phyloP scores from a whole-genome alignment of 2,113 vertebrate genomes.

The Numida meleagris region DNA sequence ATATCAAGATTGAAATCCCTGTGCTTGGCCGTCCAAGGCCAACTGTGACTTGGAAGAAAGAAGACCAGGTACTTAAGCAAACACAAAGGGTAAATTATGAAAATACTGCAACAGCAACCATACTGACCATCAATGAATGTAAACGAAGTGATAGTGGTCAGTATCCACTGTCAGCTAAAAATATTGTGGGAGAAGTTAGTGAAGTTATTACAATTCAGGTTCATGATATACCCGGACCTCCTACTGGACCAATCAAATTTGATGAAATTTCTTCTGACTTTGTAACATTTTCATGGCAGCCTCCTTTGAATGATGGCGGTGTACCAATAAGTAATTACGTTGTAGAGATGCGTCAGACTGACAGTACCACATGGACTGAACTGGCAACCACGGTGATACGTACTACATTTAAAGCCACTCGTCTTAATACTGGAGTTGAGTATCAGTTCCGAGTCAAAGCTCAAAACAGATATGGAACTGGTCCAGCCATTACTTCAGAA shows the following conservation, averaged over 20 bases:
- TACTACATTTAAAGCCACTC: slow-evolving; percentile 92
- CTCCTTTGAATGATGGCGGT: slow-evolving; percentile 95
- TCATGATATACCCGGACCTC: slow-evolving; percentile 95
- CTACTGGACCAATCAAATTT: slow-evolving; percentile 93
- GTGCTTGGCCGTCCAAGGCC: slow-evolving; percentile 93
- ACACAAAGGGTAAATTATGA: slow-evolving; percentile 91
- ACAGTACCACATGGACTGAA: slow-evolving; percentile 91
- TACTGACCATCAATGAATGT: slow-evolving; percentile 91
- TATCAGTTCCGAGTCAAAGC: slow-evolving; percentile 98
- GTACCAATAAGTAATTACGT: slow-evolving; percentile 96
- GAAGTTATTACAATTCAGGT: slow-evolving; percentile 90
- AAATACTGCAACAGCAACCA: slow-evolving; percentile 88
- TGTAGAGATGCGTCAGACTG: slow-evolving; percentile 93
- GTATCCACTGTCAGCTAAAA: slow-evolving; percentile 91
- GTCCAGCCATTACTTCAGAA: slow-evolving; percentile 89
- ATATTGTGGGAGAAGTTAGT: slow-evolving; percentile 91
- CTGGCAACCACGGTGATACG: slow-evolving; percentile 90
- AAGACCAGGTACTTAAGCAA: slow-evolving; percentile 87
- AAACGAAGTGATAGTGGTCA: slow-evolving; percentile 87
- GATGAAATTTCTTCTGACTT: slow-evolving; percentile 92
- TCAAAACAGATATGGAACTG: slow-evolving; percentile 94
- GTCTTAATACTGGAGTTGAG: slow-evolving; percentile 90
- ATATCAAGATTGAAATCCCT: slow-evolving; percentile 97
- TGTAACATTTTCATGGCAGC: slow-evolving; percentile 91
- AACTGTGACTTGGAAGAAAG: slow-evolving; percentile 94